A percentile compares a stretch with the other conserved stretches of the same genome.
phyloP scores from a whole-genome alignment of 2,113 vertebrate species.

The Callionymus lyra region DNA sequence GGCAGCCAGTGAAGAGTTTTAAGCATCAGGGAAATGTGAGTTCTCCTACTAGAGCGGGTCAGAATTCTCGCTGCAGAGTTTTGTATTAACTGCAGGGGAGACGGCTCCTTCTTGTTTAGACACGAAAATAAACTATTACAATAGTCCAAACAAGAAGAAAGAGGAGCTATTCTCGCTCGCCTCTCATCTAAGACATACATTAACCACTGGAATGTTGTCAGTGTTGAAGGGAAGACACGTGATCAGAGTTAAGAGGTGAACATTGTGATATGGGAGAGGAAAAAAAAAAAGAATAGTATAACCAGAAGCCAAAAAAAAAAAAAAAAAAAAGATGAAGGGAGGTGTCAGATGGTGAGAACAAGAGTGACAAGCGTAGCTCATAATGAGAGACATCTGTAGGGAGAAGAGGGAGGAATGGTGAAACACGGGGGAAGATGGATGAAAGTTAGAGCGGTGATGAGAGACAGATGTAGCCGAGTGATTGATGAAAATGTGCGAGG shows the following conservation, averaged over 20 bases:
- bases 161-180: no score
- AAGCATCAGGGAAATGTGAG: no score
- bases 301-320: not conserved
- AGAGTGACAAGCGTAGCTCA: constrained; percentile 19
- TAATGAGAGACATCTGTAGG: constrained; percentile 22
- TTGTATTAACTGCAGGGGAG: no score
- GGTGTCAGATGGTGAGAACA: constrained; percentile 11
- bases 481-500: constrained; percentile 8
- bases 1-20: no score
- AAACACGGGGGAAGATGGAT: constrained; percentile 1
- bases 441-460: constrained; percentile 5
- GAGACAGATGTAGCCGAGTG: constrained; percentile 15
- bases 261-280: constrained; percentile 1
- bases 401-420: not conserved
- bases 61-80: no score
- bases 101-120: no score
- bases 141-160: no score
- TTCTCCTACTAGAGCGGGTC: no score
- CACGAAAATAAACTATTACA: no score
- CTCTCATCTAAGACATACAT: no score
- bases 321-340: not conserved
- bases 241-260: not conserved
- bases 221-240: constrained; percentile 3
- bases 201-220: not conserved
- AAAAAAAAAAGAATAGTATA: constrained; percentile 4